Conservation (phyloP, 2,888 invertebrate genomes). For the Chymomyza amoena region DNA sequence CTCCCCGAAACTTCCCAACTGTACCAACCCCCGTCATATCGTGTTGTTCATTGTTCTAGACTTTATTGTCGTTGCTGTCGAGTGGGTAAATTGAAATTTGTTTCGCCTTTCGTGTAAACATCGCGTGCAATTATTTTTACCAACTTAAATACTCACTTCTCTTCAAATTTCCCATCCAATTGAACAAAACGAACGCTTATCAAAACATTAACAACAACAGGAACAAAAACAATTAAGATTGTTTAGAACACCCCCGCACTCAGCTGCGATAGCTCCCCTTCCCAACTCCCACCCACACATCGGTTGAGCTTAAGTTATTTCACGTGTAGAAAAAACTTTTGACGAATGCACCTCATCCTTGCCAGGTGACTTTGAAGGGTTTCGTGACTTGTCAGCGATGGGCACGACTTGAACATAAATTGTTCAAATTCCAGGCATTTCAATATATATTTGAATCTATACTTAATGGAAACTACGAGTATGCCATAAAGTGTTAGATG, state of each 20-base stretch:
- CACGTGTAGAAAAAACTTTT: background rate
- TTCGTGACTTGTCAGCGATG: conserved; percentile 5
- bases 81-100: conserved; percentile 40
- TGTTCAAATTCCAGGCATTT: background rate
- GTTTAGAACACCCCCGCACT: background rate
- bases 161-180: conserved; percentile 35
- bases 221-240: conserved; percentile 55
- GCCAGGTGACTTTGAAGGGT: background rate
- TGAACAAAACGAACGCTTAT: conserved; percentile 62
- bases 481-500: background rate
- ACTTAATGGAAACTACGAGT: background rate
- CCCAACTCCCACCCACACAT: background rate
- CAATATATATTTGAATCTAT: background rate
- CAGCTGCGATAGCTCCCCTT: background rate
- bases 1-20: conserved; percentile 3
- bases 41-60: background rate
- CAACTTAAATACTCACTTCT: background rate
- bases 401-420: background rate
- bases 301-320: background rate
- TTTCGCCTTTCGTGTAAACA: conserved; percentile 62
- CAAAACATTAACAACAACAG: conserved; percentile 44
- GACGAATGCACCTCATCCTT: background rate
- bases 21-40: background rate
- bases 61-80: background rate
- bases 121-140: conserved; percentile 63